Conservation (phyloP, 2,113 vertebrate species). For the Perca fluviatilis region DNA sequence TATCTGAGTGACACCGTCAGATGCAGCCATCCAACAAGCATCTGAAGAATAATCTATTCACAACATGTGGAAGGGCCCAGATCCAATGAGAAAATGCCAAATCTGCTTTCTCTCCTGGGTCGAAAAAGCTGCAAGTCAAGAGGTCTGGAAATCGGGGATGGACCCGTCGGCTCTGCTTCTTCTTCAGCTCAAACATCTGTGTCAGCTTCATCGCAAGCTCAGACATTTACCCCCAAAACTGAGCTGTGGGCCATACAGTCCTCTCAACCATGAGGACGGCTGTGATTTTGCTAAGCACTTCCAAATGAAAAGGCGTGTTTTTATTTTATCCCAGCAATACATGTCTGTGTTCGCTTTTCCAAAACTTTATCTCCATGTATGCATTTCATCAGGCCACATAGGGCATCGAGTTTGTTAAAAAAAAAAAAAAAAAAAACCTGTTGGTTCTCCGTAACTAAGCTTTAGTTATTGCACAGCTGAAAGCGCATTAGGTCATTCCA, state of each 20-base stretch:
- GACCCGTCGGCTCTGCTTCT: conserved; percentile 28
- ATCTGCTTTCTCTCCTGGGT: conserved; percentile 34
- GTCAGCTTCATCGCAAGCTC: conserved; percentile 49
- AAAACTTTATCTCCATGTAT: not conserved
- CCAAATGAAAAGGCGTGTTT: conserved; percentile 59
- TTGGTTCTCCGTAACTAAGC: not conserved
- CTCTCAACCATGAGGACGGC: conserved; percentile 14
- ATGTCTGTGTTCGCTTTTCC: not conserved
- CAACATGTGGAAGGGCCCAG: conserved; percentile 47
- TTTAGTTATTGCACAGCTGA: conserved; percentile 8
- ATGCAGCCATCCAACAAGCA: conserved; percentile 31
- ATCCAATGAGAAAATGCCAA: conserved; percentile 35
- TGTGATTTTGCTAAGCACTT: conserved; percentile 42
- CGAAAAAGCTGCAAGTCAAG: conserved; percentile 39
- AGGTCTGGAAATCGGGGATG: conserved; percentile 27
- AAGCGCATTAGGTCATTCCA: conserved; percentile 3
- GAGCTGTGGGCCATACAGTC: conserved; percentile 46
- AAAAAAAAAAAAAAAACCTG: not conserved
- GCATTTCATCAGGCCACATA: not conserved
- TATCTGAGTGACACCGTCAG: conserved; percentile 21
- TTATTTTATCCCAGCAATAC: conserved; percentile 37
- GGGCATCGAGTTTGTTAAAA: not conserved
- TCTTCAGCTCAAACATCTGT: conserved; percentile 36
- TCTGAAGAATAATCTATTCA: conserved; percentile 48
- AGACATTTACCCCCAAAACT: conserved; percentile 64